phyloP scores from a whole-genome alignment of 2,888 invertebrate species.

The Patella caerulea region DNA sequence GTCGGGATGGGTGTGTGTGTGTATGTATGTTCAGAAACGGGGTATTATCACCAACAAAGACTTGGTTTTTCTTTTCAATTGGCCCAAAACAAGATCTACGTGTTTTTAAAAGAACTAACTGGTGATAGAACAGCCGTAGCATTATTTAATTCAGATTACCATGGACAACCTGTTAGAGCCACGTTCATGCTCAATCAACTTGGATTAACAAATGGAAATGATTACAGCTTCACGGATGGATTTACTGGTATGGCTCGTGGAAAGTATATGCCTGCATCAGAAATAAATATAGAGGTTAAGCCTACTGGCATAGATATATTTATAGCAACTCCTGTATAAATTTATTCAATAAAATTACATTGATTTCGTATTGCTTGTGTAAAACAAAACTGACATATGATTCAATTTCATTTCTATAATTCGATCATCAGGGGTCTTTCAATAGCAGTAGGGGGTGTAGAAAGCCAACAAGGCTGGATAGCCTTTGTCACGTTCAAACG shows the following conservation, averaged over 20 bases:
- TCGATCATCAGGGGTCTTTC: no score
- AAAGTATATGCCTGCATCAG: background rate
- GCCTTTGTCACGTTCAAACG: no score
- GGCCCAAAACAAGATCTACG: background rate
- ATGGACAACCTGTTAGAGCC: conserved; percentile 41
- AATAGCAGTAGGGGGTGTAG: no score
- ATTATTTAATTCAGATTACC: conserved; percentile 44
- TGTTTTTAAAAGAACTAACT: background rate
- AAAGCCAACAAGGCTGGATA: no score
- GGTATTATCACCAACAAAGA: no score
- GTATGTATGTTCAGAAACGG: no score
- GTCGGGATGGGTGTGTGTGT: no score
- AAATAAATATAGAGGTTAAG: background rate
- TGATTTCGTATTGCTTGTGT: no score
- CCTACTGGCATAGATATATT: background rate
- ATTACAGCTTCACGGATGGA: conserved; percentile 49
- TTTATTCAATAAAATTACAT: no score
- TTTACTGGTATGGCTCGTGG: conserved; percentile 44
- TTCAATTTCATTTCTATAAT: no score
- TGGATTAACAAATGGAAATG: conserved; percentile 34
- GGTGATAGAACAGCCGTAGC: conserved; percentile 41
- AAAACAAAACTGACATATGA: no score
- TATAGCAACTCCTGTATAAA: background rate
- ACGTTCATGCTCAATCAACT: conserved; percentile 36
- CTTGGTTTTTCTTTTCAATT: background rate